Conservation (phyloP, 2,888 invertebrate genomes). For the Diaperis boleti region DNA sequence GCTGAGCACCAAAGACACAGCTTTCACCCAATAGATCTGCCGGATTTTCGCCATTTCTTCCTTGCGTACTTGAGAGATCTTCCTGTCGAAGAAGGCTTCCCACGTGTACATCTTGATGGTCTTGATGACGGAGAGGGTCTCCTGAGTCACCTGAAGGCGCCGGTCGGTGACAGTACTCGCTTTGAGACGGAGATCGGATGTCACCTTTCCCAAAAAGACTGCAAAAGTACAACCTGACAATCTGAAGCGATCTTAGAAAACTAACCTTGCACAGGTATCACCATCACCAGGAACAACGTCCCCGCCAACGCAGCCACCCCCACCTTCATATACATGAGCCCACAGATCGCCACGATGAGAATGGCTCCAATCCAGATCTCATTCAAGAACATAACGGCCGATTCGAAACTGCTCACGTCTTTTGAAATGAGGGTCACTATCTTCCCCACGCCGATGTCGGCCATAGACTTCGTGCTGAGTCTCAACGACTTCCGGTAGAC, state of each 20-base stretch:
- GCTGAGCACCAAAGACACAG: slow-evolving; percentile 56
- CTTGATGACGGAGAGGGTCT: slow-evolving; percentile 53
- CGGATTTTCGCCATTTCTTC: slow-evolving; percentile 74
- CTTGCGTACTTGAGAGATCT: slow-evolving; percentile 63
- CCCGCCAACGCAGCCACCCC: slow-evolving; percentile 69
- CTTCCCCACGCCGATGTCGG: slow-evolving; percentile 78
- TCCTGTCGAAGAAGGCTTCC: slow-evolving; percentile 53
- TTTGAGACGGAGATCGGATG: slow-evolving; percentile 39
- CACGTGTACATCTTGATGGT: slow-evolving; percentile 57
- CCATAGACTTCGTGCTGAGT: slow-evolving; percentile 69
- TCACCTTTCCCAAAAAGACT: slow-evolving; percentile 16
- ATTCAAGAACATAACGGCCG: slow-evolving; percentile 87
- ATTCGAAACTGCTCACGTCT: slow-evolving; percentile 92
- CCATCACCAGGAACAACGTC: slow-evolving; percentile 67
- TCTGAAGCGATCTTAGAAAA: neutral
- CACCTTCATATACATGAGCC: slow-evolving; percentile 77
- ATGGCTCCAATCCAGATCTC: slow-evolving; percentile 75
- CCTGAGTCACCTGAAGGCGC: slow-evolving; percentile 52
- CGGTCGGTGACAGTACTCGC: slow-evolving; percentile 52
- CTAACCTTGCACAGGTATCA: slow-evolving; percentile 60
- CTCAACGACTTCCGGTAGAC: slow-evolving; percentile 78
- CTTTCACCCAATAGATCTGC: slow-evolving; percentile 61
- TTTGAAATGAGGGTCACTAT: slow-evolving; percentile 91
- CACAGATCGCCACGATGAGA: slow-evolving; percentile 81
- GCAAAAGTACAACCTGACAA: neutral